These are phyloP conservation scores for Grantiella picta DNA, from an alignment of 2,113 vertebrate species.

Conservation along the genomic window DNA sequence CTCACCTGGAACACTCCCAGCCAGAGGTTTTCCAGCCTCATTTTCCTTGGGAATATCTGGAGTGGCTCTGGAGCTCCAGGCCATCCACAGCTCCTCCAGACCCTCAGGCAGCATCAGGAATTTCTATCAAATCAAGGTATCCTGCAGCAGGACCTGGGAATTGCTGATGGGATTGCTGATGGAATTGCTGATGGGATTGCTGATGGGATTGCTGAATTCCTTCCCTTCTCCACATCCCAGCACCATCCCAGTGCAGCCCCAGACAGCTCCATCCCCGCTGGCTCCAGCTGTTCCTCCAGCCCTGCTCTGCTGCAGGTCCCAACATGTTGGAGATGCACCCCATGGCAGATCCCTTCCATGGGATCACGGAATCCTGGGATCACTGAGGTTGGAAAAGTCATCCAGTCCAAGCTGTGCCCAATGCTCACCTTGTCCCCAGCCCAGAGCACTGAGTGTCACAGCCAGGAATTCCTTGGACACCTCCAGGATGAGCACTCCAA, in stretches of 20 bases:
- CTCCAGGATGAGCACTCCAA: not conserved
- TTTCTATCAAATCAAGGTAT: not conserved
- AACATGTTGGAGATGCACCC: accelerated
- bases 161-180: not conserved
- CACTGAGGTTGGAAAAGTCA: not conserved
- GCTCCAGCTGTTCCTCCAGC: not conserved
- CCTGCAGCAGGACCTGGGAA: not conserved
- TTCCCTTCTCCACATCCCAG: not conserved
- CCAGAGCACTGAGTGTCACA: accelerated
- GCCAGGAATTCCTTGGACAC: accelerated
- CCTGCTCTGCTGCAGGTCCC: not conserved
- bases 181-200: not conserved
- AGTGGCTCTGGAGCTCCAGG: accelerated
- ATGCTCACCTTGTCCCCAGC: not conserved
- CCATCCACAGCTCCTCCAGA: not conserved
- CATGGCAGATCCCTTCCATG: accelerated
- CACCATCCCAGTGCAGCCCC: not conserved
- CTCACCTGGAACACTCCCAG: not conserved
- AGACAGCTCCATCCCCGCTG: not conserved
- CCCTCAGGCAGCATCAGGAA: not conserved
- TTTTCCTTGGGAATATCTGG: not conserved
- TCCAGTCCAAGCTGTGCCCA: accelerated
- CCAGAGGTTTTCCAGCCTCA: not conserved
- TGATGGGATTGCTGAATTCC: not conserved
- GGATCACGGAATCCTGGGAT: accelerated